phyloP scores from a whole-genome alignment of 1,140 invertebrate species.

The Whitmania pigra region DNA sequence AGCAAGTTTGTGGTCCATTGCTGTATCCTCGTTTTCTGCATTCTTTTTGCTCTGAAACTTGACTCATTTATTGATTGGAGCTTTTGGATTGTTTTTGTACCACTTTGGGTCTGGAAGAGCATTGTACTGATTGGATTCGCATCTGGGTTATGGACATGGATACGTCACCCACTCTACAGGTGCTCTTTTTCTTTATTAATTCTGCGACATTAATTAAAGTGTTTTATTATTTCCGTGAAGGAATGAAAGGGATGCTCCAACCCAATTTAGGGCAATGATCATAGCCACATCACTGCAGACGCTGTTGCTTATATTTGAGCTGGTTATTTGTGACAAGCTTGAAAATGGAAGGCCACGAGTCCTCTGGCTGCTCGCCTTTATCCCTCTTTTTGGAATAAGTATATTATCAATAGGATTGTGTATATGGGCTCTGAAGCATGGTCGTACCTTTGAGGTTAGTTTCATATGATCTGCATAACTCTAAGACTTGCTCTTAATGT shows the following conservation, averaged over 20 bases:
- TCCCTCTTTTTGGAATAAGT: conserved; percentile 87
- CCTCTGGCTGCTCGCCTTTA: conserved; percentile 74
- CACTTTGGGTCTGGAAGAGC: conserved; percentile 91
- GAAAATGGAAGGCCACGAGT: conserved; percentile 55
- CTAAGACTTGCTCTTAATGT: too few relatives aligned
- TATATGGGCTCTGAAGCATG: conserved; percentile 95
- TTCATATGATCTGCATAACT: background rate
- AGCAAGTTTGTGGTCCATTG: conserved; percentile 92
- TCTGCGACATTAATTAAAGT: too few relatives aligned
- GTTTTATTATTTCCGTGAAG: conserved; percentile 43
- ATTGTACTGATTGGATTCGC: conserved; percentile 75
- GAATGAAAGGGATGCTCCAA: conserved; percentile 82
- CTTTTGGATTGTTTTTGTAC: conserved; percentile 83
- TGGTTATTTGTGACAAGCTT: conserved; percentile 85
- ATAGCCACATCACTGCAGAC: conserved; percentile 83
- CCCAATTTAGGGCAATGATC: conserved; percentile 93
- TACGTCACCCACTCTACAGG: conserved; percentile 81
- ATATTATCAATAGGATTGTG: conserved; percentile 88
- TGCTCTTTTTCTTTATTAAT: conserved; percentile 35
- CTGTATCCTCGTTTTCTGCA: conserved; percentile 77
- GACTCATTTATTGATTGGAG: conserved; percentile 78
- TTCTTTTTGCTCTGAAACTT: conserved; percentile 71
- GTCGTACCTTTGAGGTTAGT: conserved; percentile 79
- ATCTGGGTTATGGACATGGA: conserved; percentile 84
- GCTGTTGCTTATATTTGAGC: conserved; percentile 87